Base-by-base conservation (phyloP, 2,888 invertebrate genomes). In the Agrotis clavis region DNA sequence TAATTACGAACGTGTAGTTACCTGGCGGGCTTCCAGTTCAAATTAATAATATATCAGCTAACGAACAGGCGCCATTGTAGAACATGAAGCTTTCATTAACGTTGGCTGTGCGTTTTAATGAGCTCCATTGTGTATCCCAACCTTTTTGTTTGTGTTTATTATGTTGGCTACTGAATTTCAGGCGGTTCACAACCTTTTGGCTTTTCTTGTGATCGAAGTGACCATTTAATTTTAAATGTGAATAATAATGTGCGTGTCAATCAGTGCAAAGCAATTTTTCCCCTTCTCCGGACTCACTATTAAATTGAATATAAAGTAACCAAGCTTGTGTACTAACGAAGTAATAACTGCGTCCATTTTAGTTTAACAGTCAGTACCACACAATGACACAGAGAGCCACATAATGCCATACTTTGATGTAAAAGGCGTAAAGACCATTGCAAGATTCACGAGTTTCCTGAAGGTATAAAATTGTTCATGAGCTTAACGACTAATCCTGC, bases 61-160 rank as follows among this genome's bases (percentile, higher is more conserved):
- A 82, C 81, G 81, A 79, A 77, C 67, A 71, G 62, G 67, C 77
- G 78, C 71, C 65, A 75, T 79, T 82, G 72, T 81, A 53, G 5
- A 78, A 83, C 76, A 73, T 76, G 72, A 77, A 81, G 81, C 81
- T 82, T 81, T 84, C 81, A 82, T 85, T 83, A 87, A 77, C 73
- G 77, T 73, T 56, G 75, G 75, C 73, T 83, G 81, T 76, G 60
- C 68, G 35, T 71, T 81, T 86, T 84, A 81, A 84, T 81, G 79
- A 77, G 64, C 25, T 63, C 71, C 63, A 79, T 80, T 83, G 80
- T 82, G 73, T 41, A 67, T 67, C 35, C 30, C 50, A 57, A 47
- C 57, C 56, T 51, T 67, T 79, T 71, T 75, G 67, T 72, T 74
- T 78, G 61, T 70, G 77, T 71, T n/a, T 82, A 74, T 80, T 71